Base-by-base conservation (phyloP, 2,113 vertebrate genomes). In the Leucopternis melanops region DNA sequence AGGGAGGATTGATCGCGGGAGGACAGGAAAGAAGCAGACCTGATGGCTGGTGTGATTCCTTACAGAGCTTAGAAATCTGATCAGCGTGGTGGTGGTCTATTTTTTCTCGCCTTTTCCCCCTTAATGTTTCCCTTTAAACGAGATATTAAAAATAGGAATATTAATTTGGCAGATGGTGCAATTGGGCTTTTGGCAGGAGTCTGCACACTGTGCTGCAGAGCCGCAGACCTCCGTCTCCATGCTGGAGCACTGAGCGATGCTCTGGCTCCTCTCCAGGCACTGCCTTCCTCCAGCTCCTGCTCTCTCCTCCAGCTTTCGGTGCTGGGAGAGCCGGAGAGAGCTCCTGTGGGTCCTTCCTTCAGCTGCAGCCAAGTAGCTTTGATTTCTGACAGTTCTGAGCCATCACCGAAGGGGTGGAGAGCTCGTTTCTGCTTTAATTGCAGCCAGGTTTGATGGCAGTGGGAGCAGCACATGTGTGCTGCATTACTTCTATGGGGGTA, bases 101-200 rank as follows among this genome's bases (percentile, higher is more conserved):
- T 92, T 94, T 94, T 87, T 22, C 90, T 74, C 89, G 94, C 72
- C 84, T 82, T 71, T 74, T 3, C 6, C 57, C 59, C 84, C 75
- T 88, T 82, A 85, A 94, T 70, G 57, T 36, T 91, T 83, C 69
- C 88, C 81, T 86, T 94, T 94, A 88, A 97, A 95, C 8, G 59
- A 90, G 93, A 88, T 96, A 97, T 97, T 97, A 97, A 97, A 97
- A 97, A 97, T 94, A 91, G 92, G 95, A 96, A 96, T 97, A 97
- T 97, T 97, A 97, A 96, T 97, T 97, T 97, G 96, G 96, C 97
- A 97, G 96, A 97, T 97, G 97, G 96, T 97, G 92, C 80, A 90
- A 88, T 96, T 97, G 96, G 95, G 81, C 95, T 97, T 95, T 97
- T 97, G 97, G 97, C 97, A 96, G 97, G 91, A 96, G 89, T 9